A percentile compares a stretch with the other conserved stretches of the same genome.
These are phyloP conservation scores for Acheta domesticus DNA, from an alignment of 2,888 invertebrate species.

Conservation along the genomic window DNA sequence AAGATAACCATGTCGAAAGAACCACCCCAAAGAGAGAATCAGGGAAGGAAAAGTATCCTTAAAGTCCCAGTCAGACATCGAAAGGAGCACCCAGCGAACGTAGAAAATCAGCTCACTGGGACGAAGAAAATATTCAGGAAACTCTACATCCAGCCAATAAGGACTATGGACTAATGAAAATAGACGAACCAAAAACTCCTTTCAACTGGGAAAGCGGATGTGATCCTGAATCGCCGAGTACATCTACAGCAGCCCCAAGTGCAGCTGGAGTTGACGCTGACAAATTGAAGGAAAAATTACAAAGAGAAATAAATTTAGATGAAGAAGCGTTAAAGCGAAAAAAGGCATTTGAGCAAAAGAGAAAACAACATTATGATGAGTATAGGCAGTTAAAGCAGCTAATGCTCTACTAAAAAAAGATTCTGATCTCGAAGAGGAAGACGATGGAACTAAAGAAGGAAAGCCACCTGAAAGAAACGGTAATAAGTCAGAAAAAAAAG, in stretches of 20 bases:
- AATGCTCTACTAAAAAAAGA: too few species aligned
- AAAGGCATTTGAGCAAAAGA: not conserved
- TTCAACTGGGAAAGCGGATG: not conserved
- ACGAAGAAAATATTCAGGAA: not conserved
- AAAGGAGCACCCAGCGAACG: too few species aligned
- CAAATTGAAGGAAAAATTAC: not conserved
- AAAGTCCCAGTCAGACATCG: too few species aligned
- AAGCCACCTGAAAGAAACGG: too few species aligned
- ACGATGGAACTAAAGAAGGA: too few species aligned
- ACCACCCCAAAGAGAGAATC: too few species aligned
- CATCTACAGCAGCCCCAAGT: not conserved
- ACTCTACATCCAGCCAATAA: not conserved
- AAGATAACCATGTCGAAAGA: too few species aligned
- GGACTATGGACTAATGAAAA: not conserved
- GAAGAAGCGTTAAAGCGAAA: not conserved
- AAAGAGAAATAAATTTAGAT: not conserved
- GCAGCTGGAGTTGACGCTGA: not conserved
- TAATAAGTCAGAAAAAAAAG: too few species aligned
- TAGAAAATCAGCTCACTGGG: not conserved
- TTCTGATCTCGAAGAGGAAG: too few species aligned
- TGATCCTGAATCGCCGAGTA: too few species aligned
- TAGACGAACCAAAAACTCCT: conserved; percentile 1
- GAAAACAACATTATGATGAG: not conserved
- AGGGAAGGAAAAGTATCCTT: too few species aligned
- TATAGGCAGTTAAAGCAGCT: not conserved